Evolutionary conservation across 2,888 invertebrate genomes (phyloP).

Genomic region (Aphidoletes aphidimyza): DNA sequence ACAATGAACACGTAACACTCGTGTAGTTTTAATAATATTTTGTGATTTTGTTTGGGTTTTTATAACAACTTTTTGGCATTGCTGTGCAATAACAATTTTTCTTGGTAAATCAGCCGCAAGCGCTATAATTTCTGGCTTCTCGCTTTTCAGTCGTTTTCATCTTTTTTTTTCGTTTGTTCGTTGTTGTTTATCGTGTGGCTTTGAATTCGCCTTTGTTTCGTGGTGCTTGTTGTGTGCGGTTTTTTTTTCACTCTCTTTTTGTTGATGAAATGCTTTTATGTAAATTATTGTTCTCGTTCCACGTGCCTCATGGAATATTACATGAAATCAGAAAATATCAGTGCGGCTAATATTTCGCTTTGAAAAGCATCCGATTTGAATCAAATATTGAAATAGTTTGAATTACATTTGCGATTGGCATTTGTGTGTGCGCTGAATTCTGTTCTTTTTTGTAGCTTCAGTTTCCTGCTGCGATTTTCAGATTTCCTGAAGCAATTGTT

Average conservation of each 20-base stretch:
- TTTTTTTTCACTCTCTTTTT: too few relatives aligned
- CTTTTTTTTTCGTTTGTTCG: neutral
- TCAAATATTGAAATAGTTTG: constrained; percentile 9
- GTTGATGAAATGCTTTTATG: neutral
- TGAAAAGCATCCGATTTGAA: neutral
- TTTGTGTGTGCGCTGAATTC: too few relatives aligned
- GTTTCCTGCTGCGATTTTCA: neutral
- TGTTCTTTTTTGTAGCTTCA: neutral
- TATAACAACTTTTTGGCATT: neutral
- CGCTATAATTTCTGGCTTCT: neutral
- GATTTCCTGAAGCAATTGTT: neutral
- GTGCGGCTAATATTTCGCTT: too few relatives aligned
- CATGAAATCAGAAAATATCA: too few relatives aligned
- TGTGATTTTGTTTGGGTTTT: neutral
- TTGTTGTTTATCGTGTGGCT: neutral
- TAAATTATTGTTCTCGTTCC: too few relatives aligned
- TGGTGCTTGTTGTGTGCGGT: neutral
- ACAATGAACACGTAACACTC: constrained; percentile 16
- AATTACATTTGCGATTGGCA: neutral
- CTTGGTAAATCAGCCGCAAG: constrained; percentile 21
- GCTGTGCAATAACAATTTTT: constrained; percentile 9
- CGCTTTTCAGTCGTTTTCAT: neutral
- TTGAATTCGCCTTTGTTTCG: neutral
- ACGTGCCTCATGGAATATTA: too few relatives aligned
- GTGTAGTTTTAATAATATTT: constrained; percentile 21